Evolutionary conservation across 2,888 invertebrate species (phyloP), one percentile per base, ranked within the genome.

Genomic region (Drosophila kanekoi): DNA sequence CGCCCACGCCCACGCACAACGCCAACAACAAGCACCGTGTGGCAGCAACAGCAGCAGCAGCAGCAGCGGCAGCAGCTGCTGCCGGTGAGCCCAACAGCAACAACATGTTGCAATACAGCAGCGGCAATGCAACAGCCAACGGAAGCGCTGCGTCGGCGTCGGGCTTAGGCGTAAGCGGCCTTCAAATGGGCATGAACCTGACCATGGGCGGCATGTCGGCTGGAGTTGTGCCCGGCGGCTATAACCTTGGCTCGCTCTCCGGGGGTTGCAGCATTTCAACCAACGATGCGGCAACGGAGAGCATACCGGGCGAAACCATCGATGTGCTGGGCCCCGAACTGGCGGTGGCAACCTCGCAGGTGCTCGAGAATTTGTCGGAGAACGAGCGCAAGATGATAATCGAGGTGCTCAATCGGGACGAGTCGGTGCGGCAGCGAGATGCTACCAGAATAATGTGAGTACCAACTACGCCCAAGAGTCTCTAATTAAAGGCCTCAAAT

Each of bases 381-480:
- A 90, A 89, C 33, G 94, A 94, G 75, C 91, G 93, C 45, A 93
- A 93, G 87, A 93, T 93, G 87, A 94, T 94, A 80, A 92, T 94
- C 67, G 93, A 92, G 67, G 94, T 94, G 44, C 89, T 94, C 53
- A 93, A 93, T 72, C 92, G 94, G 48, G 94, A 94, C 79, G 94
- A 94, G 81, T 92, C 92, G 61, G 90, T 94, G 43, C 91, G 94
- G 13, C 92, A 93, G 77, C 91, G 93, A 14, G 94, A 94, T 87
- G 93, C 94, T 16, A 91, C 93, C 20, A 90, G 93, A 69, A 92
- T 94, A 72, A 92, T 93, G 94, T 94, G 90, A 94, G 94, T 93
- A 73, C 23, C 40, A n/a, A 16, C 1, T 4, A 38, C 9, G 9
- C 6, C 16, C 13, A 37, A 37, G 8, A 0, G 14, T 18, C 20